Evolutionary conservation across 2,113 vertebrate genomes (phyloP).

Genomic region (human): GRCh38 chr14:71181501-71182000

Average conservation of each 20-base stretch:
- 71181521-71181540: not conserved
- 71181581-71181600: not conserved
- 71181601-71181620: not conserved
- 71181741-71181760: not conserved
- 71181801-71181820: not conserved
- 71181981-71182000: not conserved
- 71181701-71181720: not conserved
- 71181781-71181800: not conserved
- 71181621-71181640: not conserved
- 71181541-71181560: not conserved
- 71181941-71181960: not conserved
- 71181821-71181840: not conserved
- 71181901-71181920: not conserved
- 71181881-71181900: not conserved
- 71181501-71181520: not conserved
- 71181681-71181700: not conserved
- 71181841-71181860: not conserved
- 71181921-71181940: not conserved
- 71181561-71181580: not conserved
- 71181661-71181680: not conserved
- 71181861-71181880: not conserved
- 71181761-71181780: not conserved
- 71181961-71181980: not conserved
- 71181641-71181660: not conserved
- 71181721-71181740: not conserved